phyloP scores from a whole-genome alignment of 2,888 invertebrate genomes.

The Schizaphis graminum region DNA sequence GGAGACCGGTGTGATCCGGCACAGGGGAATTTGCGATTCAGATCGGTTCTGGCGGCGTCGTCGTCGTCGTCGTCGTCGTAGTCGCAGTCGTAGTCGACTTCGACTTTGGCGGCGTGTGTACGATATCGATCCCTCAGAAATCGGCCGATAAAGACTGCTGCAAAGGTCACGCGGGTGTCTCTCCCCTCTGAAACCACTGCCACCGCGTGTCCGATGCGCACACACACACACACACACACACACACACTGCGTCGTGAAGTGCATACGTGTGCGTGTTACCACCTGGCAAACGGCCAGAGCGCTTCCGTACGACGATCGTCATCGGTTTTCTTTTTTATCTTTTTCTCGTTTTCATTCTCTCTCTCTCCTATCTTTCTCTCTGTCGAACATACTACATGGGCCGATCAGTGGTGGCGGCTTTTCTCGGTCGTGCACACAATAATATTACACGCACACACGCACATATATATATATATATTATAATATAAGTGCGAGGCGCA shows the following conservation, averaged over 20 bases:
- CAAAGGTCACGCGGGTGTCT: conserved; percentile 56
- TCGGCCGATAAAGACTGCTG: conserved; percentile 61
- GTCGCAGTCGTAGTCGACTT: background rate
- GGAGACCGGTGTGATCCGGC: background rate
- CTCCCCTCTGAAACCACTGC: conserved; percentile 1
- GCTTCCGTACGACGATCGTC: conserved; percentile 53
- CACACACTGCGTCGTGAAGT: background rate
- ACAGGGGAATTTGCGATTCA: conserved; percentile 61
- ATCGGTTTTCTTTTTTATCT: conserved; percentile 8
- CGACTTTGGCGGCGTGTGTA: background rate
- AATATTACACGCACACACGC: background rate
- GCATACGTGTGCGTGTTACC: background rate
- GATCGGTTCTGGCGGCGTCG: conserved; percentile 30
- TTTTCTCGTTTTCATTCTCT: background rate
- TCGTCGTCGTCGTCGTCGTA: background rate
- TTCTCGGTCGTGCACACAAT: background rate
- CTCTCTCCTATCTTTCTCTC: background rate
- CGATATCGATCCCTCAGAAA: conserved; percentile 63
- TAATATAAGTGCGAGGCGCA: background rate
- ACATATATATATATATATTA: background rate
- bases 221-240: background rate
- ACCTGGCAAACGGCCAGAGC: conserved; percentile 64
- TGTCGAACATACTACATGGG: background rate
- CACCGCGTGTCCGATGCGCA: background rate
- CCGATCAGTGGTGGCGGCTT: background rate